A percentile compares a stretch with the other conserved stretches of the same genome.
Evolutionary conservation across 1,140 invertebrate species (phyloP).

Genomic region (Leptinotarsa undecemlineata): DNA sequence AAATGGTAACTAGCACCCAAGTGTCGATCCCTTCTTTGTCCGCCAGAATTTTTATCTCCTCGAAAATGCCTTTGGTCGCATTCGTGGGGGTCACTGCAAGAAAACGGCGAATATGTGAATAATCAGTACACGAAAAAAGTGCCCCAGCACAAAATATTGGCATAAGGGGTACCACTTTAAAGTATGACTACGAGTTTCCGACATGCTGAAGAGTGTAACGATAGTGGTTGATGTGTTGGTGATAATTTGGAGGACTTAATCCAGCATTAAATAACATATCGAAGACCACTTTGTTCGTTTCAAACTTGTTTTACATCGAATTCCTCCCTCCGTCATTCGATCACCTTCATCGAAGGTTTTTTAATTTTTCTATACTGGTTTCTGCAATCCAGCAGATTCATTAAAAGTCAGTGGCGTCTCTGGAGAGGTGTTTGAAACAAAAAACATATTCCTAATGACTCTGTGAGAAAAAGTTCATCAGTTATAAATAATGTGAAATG

Average conservation of each 20-base stretch:
- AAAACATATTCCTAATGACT: no score
- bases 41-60: conserved; percentile 59
- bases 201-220: not conserved
- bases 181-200: conserved; percentile 13
- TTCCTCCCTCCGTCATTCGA: no score
- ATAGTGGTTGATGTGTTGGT: not conserved
- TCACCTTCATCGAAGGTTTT: no score
- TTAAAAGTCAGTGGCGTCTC: no score
- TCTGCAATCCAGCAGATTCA: no score
- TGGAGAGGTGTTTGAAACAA: no score
- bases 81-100: conserved; percentile 38
- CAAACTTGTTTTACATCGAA: no score
- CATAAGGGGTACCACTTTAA: conserved; percentile 39
- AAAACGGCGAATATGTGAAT: conserved; percentile 25
- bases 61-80: conserved; percentile 29
- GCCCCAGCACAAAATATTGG: conserved; percentile 34
- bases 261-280: no score
- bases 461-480: no score
- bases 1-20: conserved; percentile 74
- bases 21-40: conserved; percentile 70
- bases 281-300: no score
- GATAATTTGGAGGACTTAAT: not conserved
- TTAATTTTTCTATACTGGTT: no score
- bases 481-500: no score
- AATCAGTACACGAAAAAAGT: conserved; percentile 35